A percentile compares a stretch with the other conserved stretches of the same genome.
Evolutionary conservation across 2,888 invertebrate genomes (phyloP).

Genomic region (Blastobasis lacticolella): DNA sequence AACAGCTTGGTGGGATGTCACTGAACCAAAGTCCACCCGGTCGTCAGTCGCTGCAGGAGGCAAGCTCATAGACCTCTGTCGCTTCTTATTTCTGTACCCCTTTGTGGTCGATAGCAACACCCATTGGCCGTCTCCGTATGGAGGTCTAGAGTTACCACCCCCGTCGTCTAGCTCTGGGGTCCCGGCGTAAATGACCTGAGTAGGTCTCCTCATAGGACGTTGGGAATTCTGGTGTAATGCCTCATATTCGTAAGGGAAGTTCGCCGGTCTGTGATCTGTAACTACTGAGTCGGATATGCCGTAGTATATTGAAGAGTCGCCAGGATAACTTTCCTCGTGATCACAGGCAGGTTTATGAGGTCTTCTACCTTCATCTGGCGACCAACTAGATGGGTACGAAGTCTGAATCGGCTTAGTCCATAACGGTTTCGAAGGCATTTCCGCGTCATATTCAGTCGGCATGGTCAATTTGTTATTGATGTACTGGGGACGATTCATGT

Average conservation of each 20-base stretch:
- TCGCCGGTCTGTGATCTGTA: conserved; percentile 64
- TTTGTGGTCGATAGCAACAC: conserved; percentile 84
- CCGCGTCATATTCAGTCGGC: conserved; percentile 46
- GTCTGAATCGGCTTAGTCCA: conserved; percentile 50
- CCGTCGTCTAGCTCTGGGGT: conserved; percentile 60
- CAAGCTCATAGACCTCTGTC: conserved; percentile 52
- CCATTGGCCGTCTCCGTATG: conserved; percentile 84
- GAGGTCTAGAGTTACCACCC: conserved; percentile 67
- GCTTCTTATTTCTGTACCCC: conserved; percentile 77
- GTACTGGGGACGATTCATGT: conserved; percentile 44
- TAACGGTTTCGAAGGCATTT: conserved; percentile 55
- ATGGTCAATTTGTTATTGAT: conserved; percentile 52
- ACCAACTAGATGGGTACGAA: conserved; percentile 48
- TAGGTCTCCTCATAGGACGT: conserved; percentile 55
- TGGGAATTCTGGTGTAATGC: conserved; percentile 49
- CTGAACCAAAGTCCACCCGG: conserved; percentile 33
- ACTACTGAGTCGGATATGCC: conserved; percentile 58
- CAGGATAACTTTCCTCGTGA: conserved; percentile 39
- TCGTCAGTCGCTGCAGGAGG: conserved; percentile 25
- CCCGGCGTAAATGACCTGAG: conserved; percentile 68
- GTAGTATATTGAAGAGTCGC: conserved; percentile 49
- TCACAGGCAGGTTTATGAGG: conserved; percentile 63
- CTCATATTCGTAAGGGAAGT: conserved; percentile 65
- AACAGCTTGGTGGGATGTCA: conserved; percentile 71
- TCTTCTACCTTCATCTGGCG: conserved; percentile 54